Evolutionary conservation across 2,888 invertebrate species (phyloP).

Genomic region (Metopia argyrocephala): DNA sequence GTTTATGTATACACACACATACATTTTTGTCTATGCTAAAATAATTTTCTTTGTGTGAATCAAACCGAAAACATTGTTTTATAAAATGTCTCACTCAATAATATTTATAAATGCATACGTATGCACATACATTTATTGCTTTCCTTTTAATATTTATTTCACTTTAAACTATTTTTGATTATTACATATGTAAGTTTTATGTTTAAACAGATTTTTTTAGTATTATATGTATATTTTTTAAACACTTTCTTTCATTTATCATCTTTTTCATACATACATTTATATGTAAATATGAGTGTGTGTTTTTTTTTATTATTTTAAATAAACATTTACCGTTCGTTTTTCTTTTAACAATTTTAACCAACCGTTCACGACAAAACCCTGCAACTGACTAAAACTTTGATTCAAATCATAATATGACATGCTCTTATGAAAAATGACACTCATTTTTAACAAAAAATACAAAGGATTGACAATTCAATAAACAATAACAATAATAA

Average conservation of each 20-base stretch:
- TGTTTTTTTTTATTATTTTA: neutral
- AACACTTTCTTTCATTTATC: slow-evolving; percentile 15
- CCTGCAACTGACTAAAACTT: slow-evolving; percentile 66
- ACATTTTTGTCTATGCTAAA: neutral
- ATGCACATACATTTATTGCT: neutral
- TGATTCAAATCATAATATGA: slow-evolving; percentile 20
- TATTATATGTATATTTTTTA: slow-evolving; percentile 12
- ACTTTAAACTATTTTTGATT: too few species aligned
- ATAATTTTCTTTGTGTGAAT: neutral
- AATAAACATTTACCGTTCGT: slow-evolving; percentile 44
- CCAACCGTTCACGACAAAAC: slow-evolving; percentile 65
- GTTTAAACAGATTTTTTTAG: slow-evolving; percentile 2
- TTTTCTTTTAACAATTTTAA: slow-evolving; percentile 26
- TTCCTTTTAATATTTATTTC: neutral
- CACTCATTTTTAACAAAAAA: slow-evolving; percentile 16
- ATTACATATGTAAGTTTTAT: neutral
- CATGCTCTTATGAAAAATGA: slow-evolving; percentile 24
- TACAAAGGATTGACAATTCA: slow-evolving; percentile 31
- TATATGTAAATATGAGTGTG: neutral
- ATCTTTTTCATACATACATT: neutral
- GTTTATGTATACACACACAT: neutral
- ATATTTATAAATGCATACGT: neutral
- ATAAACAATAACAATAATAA: slow-evolving; percentile 15
- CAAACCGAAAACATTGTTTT: neutral
- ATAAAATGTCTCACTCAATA: neutral